Evolutionary conservation across 2,888 invertebrate genomes (phyloP), one percentile per base, ranked within the genome.

Genomic region (Mythimna loreyi): DNA sequence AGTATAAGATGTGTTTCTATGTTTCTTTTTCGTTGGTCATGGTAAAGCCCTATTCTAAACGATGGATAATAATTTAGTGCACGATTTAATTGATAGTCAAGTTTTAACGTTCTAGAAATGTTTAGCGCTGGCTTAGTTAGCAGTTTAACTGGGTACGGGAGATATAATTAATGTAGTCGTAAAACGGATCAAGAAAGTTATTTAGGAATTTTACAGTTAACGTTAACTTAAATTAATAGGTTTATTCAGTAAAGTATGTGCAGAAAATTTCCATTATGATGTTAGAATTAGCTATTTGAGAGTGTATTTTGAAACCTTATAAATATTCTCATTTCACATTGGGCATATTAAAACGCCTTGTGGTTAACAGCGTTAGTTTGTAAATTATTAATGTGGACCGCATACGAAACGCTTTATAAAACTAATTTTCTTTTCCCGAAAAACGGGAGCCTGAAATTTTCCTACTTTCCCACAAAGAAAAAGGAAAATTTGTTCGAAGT

Each of bases 321-420:
- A 47, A 72, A 21, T 21, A 8, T 11, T 30, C 11, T 36, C 1
- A 16, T 52, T 36, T 19, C 36, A 2, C 23, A 43, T 23, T 25
- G 33, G 21, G 7, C 23, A 16, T 69, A 33, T 23, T 69, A 68
- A 52, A 21, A 45, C 13, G 33, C 13, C 5, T 50, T 53, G 52
- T 3, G 23, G 19, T 1, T 40, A 53, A 53, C 47, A 19, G 28
- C 6, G 13, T 30, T 47, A 28, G 25, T 76, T 49, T 21, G 25
- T 69, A 70, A 72, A 30, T 70, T 23, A 70, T 57, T 50, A 16
- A 36, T 57, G 49, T 36, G 50, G 47, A 72, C 25, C 28, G 25
- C 16, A 47, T 43, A 77, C 25, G 21, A 77, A 33, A 58, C 28
- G 36, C 25, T 72, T 56, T 63, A 45, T 45, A 78, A 78, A 73